Conservation (phyloP, 2,888 invertebrate species). For the Callimorpha dominula region DNA sequence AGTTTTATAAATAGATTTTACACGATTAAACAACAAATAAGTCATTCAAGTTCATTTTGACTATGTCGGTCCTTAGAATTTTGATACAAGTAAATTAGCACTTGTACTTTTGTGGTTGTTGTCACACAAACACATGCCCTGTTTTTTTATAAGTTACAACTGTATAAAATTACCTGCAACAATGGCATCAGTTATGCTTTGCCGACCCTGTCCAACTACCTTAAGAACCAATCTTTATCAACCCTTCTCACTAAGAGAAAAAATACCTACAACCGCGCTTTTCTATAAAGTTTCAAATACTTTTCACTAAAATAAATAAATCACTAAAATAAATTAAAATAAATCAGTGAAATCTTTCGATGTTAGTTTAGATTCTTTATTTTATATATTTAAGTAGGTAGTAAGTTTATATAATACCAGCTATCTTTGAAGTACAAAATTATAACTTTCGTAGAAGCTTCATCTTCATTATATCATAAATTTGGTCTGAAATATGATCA, state of each 20-base stretch:
- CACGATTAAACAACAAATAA: no score
- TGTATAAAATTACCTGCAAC: neutral
- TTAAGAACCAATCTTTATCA: neutral
- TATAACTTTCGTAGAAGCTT: neutral
- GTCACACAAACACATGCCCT: no score
- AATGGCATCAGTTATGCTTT: neutral
- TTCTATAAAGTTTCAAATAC: neutral
- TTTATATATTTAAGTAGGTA: neutral
- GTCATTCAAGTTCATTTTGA: no score
- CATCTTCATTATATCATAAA: no score
- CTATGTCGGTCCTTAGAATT: no score
- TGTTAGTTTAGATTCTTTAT: neutral
- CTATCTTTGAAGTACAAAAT: neutral
- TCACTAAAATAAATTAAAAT: no score
- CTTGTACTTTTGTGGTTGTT: no score
- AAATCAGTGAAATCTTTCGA: neutral
- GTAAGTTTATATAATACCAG: neutral
- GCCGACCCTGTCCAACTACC: neutral
- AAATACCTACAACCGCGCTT: neutral
- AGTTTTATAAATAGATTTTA: no score
- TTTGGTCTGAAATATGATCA: no score
- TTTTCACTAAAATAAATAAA: no score
- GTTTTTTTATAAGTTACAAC: no score
- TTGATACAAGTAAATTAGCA: no score
- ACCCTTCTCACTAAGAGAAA: neutral